These are phyloP conservation scores for Polia nebulosa DNA, from an alignment of 2,888 invertebrate genomes.

Conservation along the genomic window DNA sequence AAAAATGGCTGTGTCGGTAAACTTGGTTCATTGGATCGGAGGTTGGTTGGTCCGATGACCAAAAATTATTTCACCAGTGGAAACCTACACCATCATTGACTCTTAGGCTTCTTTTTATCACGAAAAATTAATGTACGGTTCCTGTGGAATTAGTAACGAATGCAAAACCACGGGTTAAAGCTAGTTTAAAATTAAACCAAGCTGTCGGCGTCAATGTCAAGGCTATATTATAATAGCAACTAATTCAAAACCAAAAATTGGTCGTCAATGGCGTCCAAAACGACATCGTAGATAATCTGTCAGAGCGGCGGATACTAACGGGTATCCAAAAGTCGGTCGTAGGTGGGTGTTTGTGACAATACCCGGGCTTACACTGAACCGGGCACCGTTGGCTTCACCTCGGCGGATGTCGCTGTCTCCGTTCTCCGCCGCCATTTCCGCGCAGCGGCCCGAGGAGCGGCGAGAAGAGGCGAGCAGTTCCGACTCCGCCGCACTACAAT, in stretches of 20 bases:
- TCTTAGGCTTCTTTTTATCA: too few relatives aligned
- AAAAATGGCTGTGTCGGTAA: too few relatives aligned
- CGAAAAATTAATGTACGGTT: neutral
- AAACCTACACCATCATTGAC: neutral
- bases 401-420: slow-evolving; percentile 88
- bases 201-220: neutral
- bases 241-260: slow-evolving; percentile 6
- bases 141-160: neutral
- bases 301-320: slow-evolving; percentile 40
- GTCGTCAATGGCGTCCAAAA: slow-evolving; percentile 15
- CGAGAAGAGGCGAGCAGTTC: slow-evolving; percentile 62
- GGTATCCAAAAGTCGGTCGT: slow-evolving; percentile 60
- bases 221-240: neutral
- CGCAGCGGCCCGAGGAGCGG: slow-evolving; percentile 63
- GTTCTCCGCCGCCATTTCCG: slow-evolving; percentile 87
- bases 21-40: too few relatives aligned
- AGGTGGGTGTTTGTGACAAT: slow-evolving; percentile 64
- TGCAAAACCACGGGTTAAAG: neutral
- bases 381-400: slow-evolving; percentile 78
- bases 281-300: slow-evolving; percentile 28
- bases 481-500: slow-evolving; percentile 81
- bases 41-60: too few relatives aligned
- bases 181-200: too few relatives aligned
- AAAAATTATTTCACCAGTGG: neutral
- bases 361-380: slow-evolving; percentile 66